phyloP scores from a whole-genome alignment of 2,797 vertebrate species.

The Gallinago solitaria region DNA sequence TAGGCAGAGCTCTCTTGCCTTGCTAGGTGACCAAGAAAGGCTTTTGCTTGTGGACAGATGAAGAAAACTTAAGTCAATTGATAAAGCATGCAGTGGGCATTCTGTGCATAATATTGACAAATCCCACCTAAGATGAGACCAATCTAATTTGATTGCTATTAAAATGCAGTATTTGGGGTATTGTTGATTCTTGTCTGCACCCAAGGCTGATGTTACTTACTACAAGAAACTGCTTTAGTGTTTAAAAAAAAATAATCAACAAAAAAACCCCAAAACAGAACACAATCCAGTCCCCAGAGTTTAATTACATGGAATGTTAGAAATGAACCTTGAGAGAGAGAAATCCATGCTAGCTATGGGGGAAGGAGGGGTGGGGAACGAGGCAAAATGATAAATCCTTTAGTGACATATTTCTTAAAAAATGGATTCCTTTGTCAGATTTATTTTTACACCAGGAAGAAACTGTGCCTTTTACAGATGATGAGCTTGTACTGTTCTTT shows the following conservation, averaged over 20 bases:
- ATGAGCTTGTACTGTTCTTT: constrained; percentile 11
- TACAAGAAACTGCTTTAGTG: constrained; percentile 13
- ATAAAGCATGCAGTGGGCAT: background rate
- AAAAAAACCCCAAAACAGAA: too few species aligned
- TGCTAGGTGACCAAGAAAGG: background rate
- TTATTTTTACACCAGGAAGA: constrained; percentile 58
- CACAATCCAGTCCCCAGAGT: background rate
- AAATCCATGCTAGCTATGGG: background rate
- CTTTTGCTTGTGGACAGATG: constrained; percentile 3
- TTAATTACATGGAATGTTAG: constrained; percentile 45
- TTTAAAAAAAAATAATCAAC: background rate
- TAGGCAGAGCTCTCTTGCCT: constrained; percentile 15
- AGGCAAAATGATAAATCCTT: background rate
- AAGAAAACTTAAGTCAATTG: constrained; percentile 51
- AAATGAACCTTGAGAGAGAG: background rate
- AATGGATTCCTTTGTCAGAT: constrained; percentile 55
- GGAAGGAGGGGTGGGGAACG: background rate
- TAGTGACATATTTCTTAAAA: background rate
- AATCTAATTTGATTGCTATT: constrained; percentile 64
- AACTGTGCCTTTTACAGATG: constrained; percentile 55
- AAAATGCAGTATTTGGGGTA: constrained; percentile 54
- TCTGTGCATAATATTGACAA: constrained; percentile 31
- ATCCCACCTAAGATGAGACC: constrained; percentile 42
- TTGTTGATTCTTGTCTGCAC: constrained; percentile 50
- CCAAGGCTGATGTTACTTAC: background rate